Conservation (phyloP, 2,888 invertebrate species). For the Platycnemis pennipes region DNA sequence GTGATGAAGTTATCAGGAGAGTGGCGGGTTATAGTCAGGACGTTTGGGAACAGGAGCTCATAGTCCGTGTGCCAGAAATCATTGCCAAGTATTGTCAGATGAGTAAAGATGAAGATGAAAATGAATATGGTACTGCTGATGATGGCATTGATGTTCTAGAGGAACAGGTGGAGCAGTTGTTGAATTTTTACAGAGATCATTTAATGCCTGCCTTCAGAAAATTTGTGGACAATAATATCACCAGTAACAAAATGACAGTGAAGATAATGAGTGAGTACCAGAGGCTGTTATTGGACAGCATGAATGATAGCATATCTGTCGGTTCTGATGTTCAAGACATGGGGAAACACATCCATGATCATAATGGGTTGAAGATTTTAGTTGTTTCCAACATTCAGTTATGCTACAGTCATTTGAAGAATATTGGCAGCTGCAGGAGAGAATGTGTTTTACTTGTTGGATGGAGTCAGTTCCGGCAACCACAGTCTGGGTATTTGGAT, state of each 20-base stretch:
- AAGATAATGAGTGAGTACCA: constrained; percentile 12
- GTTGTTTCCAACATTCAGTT: neutral
- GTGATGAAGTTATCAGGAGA: neutral
- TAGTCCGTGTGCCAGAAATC: neutral
- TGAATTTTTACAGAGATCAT: neutral
- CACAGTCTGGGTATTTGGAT: neutral
- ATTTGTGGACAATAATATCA: neutral
- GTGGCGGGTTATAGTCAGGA: neutral
- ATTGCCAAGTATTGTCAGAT: neutral
- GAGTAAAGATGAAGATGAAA: neutral
- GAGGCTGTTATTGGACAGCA: neutral
- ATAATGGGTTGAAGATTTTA: neutral
- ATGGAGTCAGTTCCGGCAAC: neutral
- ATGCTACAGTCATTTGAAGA: neutral
- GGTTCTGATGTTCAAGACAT: neutral
- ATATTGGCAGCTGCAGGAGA: neutral
- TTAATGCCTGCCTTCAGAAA: neutral
- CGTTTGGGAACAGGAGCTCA: neutral
- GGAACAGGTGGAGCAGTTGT: neutral
- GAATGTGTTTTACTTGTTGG: neutral
- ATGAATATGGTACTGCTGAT: neutral
- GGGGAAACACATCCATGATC: neutral
- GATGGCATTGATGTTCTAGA: neutral
- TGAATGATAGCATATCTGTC: neutral
- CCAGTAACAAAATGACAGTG: neutral